Evolutionary conservation across 2,888 invertebrate genomes (phyloP).

Genomic region (Eupeodes luniger): DNA sequence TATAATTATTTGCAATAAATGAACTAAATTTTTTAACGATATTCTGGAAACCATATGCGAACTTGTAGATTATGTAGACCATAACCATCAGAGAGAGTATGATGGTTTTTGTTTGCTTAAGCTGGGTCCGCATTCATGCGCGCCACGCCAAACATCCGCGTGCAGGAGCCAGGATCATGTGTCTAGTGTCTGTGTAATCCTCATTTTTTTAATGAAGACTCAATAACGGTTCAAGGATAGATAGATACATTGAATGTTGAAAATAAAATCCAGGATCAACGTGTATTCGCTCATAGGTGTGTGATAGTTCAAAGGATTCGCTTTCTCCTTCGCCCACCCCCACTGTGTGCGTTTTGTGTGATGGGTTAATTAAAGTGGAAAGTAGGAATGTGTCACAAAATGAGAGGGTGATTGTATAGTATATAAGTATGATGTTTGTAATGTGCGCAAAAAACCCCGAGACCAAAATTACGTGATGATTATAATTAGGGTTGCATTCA

Average conservation of each 20-base stretch:
- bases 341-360: not conserved
- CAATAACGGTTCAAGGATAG: slow-evolving; percentile 50
- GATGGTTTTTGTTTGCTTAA: slow-evolving; percentile 19
- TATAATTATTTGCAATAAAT: slow-evolving; percentile 23
- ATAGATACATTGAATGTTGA: slow-evolving; percentile 30
- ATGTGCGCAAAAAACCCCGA: slow-evolving; percentile 32
- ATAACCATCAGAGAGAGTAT: slow-evolving; percentile 1
- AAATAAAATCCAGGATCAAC: slow-evolving; percentile 56
- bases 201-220: slow-evolving; percentile 61
- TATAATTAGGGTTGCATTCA: slow-evolving; percentile 72
- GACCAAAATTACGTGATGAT: slow-evolving; percentile 67
- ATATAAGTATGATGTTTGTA: not conserved
- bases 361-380: slow-evolving; percentile 68
- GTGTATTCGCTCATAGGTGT: not conserved
- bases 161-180: slow-evolving; percentile 18
- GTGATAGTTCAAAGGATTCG: slow-evolving; percentile 57
- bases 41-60: slow-evolving; percentile 56
- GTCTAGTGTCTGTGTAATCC: slow-evolving; percentile 53
- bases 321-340: not conserved
- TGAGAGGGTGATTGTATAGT: not conserved
- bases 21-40: slow-evolving; percentile 43
- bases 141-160: not conserved
- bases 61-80: slow-evolving; percentile 13
- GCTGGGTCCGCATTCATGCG: slow-evolving; percentile 9
- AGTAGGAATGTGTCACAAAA: not conserved